Evolutionary conservation across 2,888 invertebrate species (phyloP), one percentile per base, ranked within the genome.

Genomic region (Euzetes globulus): DNA sequence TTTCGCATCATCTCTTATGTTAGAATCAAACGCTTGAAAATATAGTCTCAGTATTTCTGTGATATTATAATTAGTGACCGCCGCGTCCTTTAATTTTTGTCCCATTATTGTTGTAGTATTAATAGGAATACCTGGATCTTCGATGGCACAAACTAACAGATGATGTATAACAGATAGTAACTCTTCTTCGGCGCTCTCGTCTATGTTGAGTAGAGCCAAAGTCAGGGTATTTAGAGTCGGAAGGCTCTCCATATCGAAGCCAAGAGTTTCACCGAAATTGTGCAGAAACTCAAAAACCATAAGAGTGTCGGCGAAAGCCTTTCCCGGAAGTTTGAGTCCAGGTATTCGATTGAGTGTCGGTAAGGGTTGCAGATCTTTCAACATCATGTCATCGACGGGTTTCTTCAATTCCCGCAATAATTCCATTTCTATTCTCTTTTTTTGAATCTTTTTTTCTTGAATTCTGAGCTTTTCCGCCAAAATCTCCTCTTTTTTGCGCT

Each of bases 221-320:
- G 96, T 96, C 17, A 96, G 85, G 74, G 90, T 90, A 82, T 91
- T 91, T 79, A 98, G 83, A 0, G 91, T 90, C 1, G 96, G 97
- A 78, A 94, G 83, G 4, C 90, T 88, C 74, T 92, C 92, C 88
- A 91, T 89, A 80, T 94, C 92, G 81, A 97, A 94, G 73, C 94
- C 95, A 1, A 98, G 86, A 0, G 94, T 93, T 83, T 93, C 92
- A 9, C 93, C 94, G 82, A 98, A 98, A 84, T 95, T 97, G 80
- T 95, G 91, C 78, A 97, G 86, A 82, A 98, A 98, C 85, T 98
- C 97, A 81, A 91, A 91, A n/a, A 94, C 91, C 90, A 97, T 96
- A 27, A 98, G 85, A 60, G 91, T 86, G 83, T 97, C 92, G 0
- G 92, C 91, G 85, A 95, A 92, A 0, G 95, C 94, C 81, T 91